Evolutionary conservation across 1,140 invertebrate species (phyloP), one percentile per base, ranked within the genome.

Genomic region (Pseudoatta argentina): DNA sequence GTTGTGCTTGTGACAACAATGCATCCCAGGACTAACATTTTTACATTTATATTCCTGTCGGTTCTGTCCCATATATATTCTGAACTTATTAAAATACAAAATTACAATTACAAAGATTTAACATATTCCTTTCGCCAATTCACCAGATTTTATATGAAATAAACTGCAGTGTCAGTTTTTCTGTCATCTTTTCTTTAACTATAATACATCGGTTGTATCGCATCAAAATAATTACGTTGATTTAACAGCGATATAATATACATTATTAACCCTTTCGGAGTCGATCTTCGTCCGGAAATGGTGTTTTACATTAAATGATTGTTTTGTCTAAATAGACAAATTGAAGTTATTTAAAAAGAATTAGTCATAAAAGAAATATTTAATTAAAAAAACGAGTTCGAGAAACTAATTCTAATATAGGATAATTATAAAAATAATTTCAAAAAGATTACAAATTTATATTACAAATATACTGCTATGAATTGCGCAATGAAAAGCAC

Each of bases 221-320:
- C 48, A 14, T 78, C 24, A n/a, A 61, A 44, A 78, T 53, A 66
- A 78, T 78, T 34, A 48, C 24, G 21, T 44, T 34, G 59, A 66
- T 48, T 78, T 12, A 78, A 34, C 5, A 21, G 27, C 18, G 27
- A 53, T 30, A 10, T 44, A 44, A 34, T 21, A 21, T 18, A 53
- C 12, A 53, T 79, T 66, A 78, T 78, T 51, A 66, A 78, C 61
- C 44, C 76, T 78, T 79, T 79, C 27, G 63, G 44, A 30, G 6
- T 53, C 6, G 18, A 64, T 53, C 5, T 16, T 30, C 21, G 14
- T 77, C 7, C 18, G 27, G 18, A 66, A 21, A 34, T 76, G 10
- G 34, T n/a, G 30, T 21, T 27, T 63, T 77, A n/a, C 34, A 44
- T 24, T n/a, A 5, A 39, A 59, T 39, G 24, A 48, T 18, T n/a